Evolutionary conservation across 2,888 invertebrate species (phyloP), one percentile per base, ranked within the genome.

Genomic region (Drosophila basisetae): DNA sequence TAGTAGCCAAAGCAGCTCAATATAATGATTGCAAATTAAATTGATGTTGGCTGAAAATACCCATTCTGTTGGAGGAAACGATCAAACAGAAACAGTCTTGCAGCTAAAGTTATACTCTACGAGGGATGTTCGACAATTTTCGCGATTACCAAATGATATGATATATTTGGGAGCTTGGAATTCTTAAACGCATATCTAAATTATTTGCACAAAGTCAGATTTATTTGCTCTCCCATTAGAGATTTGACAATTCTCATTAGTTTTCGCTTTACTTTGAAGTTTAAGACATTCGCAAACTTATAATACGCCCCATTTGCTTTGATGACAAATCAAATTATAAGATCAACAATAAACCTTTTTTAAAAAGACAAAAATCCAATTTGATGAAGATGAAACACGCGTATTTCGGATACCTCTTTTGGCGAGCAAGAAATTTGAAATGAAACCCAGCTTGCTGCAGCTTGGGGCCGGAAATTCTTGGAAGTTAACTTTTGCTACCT

Each of bases 241-340:
- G 16, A 25, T 9, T 47, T 9, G 0, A 16, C 9, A 47, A 47
- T 16, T 47, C 25, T 9, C 16, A 16, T 47, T 25, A 9, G 16
- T 4, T 1, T 16, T 25, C 16, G 16, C 25, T 47, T 25, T 4
- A 25, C 16, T 25, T 47, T 7, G 2, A 47, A 47, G 47, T 16
- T 25, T 9, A 16, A 4, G 4, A 16, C 52, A 33, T 39, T 52
- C n/a, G 18, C 22, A n/a, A 39, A 67, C 43, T 56, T 55, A 9
- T 43, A 1, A 11, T 9, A 2, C 60, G 5, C 30, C 59, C 41
- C 49, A 30, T 31, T 50, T 37, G 52, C 10, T 6, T 43, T 47
- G 84, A 87, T 78, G 87, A 87, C 84, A 87, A 83, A 88, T 85
- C 74, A 63, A 71, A 75, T 62, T 68, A 81, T 62, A 61, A 59